Evolutionary conservation across 2,888 invertebrate species (phyloP), one percentile per base, ranked within the genome.

Genomic region (Doris montereyensis): DNA sequence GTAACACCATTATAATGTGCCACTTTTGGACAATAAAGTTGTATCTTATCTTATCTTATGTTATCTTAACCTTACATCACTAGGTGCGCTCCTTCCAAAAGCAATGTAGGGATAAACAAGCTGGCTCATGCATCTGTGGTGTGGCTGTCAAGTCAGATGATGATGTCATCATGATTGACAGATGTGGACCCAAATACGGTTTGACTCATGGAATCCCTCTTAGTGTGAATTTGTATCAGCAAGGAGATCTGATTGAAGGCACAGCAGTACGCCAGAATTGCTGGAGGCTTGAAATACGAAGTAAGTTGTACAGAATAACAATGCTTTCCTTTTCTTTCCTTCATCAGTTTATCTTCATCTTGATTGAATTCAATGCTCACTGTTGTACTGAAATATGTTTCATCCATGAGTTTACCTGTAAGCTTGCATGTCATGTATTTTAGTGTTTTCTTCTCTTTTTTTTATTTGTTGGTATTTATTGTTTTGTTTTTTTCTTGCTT

Each of bases 131-230:
- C 73, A 84, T 83, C 77, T 86, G 86, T 81, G 86, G 84, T 24
- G 85, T 85, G 10, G 82, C 85, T 10, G 82, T 86, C 2, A 77
- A 79, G 10, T 80, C 83, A 4, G 84, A 82, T 21, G 85, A 86
- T 79, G 85, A 86, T 80, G 85, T 86, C 67, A 83, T 87, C 73
- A 24, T 86, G 26, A 77, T 87, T 57, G 87, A 86, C 71, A 71
- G 81, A 24, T 86, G 86, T 78, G 84, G 82, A 52, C 76, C 78
- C 0, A 75, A 74, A 5, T 4, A 57, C 5, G 80, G 24, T 8
- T 5, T 34, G 30, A 24, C 67, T 10, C 28, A 13, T 8, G 26
- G n/a, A 10, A 78, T 78, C 3, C 65, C 81, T 13, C 67, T 86
- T n/a, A 79, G 30, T 1, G 68, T 84, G 0, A 81, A 81, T 24